Conservation (phyloP, 1,140 invertebrate genomes). For the Ctenoplectra terminalis region DNA sequence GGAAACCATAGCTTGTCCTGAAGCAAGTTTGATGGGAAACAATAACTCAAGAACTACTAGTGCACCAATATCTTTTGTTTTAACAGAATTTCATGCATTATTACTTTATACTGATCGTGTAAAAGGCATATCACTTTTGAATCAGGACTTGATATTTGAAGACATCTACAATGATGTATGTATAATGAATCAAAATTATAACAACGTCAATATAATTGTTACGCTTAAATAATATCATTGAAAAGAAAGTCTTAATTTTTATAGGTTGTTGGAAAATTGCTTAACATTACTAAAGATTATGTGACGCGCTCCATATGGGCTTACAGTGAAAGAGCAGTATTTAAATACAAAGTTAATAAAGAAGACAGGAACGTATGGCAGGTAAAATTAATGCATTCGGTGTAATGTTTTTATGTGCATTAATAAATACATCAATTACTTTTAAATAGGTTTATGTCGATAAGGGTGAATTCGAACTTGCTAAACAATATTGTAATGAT, state of each 20-base stretch:
- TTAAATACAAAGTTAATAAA: constrained; percentile 92
- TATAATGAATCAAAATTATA: constrained; percentile 34
- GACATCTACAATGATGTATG: constrained; percentile 89
- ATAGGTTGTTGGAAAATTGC: constrained; percentile 90
- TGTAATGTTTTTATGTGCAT: constrained; percentile 26
- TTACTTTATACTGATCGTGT: constrained; percentile 92
- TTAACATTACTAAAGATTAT: constrained; percentile 92
- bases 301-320: constrained; percentile 92
- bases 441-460: constrained; percentile 90
- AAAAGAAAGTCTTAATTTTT: constrained; percentile 18
- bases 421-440: constrained; percentile 73
- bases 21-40: constrained; percentile 76
- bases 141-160: constrained; percentile 94
- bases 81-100: constrained; percentile 96
- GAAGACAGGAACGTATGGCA: constrained; percentile 96
- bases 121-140: constrained; percentile 92
- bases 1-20: constrained; percentile 86
- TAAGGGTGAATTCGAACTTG: constrained; percentile 93
- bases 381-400: constrained; percentile 72
- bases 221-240: constrained; percentile 19
- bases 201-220: not conserved
- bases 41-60: constrained; percentile 67
- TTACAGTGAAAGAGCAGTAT: constrained; percentile 92
- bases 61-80: constrained; percentile 89
- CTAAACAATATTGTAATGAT: constrained; percentile 90